Evolutionary conservation across 2,113 vertebrate species (phyloP).

Genomic region (Periophthalmodon schlosseri): DNA sequence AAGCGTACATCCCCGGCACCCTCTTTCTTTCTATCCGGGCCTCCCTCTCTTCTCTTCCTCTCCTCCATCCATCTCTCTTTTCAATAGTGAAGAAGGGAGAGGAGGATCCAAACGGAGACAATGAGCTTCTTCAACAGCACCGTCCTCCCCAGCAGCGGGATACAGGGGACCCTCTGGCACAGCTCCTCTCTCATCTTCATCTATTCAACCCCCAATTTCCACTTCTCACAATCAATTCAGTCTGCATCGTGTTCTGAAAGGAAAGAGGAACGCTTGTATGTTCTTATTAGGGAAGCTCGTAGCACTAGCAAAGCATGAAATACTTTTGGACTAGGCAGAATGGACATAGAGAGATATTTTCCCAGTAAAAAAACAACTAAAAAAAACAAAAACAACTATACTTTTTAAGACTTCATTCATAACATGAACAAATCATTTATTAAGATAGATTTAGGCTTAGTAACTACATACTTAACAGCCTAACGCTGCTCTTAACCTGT

Average conservation of each 20-base stretch:
- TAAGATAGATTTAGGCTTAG: too few species aligned
- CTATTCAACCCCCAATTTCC: slow-evolving; percentile 30
- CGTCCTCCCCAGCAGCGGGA: slow-evolving; percentile 72
- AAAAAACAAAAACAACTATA: too few species aligned
- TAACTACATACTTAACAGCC: too few species aligned
- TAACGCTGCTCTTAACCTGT: too few species aligned
- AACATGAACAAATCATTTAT: too few species aligned
- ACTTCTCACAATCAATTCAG: slow-evolving; percentile 24
- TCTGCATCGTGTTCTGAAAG: slow-evolving; percentile 14
- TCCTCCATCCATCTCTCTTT: slow-evolving; percentile 69
- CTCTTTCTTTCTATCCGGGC: slow-evolving; percentile 51
- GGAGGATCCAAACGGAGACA: slow-evolving; percentile 69
- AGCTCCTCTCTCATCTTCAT: slow-evolving; percentile 46
- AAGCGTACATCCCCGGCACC: slow-evolving; percentile 49
- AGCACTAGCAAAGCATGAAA: neutral
- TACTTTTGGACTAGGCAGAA: neutral
- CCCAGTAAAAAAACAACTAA: too few species aligned
- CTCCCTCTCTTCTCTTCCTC: slow-evolving; percentile 68
- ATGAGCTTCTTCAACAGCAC: slow-evolving; percentile 73
- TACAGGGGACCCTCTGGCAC: slow-evolving; percentile 57
- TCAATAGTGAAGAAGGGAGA: slow-evolving; percentile 40
- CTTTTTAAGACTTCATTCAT: neutral
- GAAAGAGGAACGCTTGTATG: slow-evolving; percentile 4
- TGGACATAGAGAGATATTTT: neutral
- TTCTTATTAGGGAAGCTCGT: neutral